Conservation (phyloP, 2,888 invertebrate genomes). For the Agrilus mali region DNA sequence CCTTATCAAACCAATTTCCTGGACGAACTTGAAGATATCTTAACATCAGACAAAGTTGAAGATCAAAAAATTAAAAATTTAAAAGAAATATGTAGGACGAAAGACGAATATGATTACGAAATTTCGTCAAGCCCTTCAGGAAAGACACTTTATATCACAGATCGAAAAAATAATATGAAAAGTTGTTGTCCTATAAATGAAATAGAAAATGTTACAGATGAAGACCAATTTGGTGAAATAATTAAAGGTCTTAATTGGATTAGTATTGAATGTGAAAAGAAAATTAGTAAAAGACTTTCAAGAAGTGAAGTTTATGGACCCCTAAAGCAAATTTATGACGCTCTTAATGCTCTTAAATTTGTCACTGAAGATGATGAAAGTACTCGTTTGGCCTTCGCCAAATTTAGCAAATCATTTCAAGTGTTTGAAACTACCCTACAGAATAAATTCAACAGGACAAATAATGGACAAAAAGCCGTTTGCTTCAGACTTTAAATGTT, state of each 20-base stretch:
- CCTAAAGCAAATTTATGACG: slow-evolving; percentile 29
- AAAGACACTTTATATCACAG: slow-evolving; percentile 19
- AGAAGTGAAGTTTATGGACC: slow-evolving; percentile 22
- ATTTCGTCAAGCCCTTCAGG: slow-evolving; percentile 15
- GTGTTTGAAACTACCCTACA: slow-evolving; percentile 28
- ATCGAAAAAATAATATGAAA: slow-evolving; percentile 18
- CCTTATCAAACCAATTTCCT: slow-evolving; percentile 40
- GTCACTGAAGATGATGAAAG: slow-evolving; percentile 27
- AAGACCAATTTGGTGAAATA: slow-evolving; percentile 20
- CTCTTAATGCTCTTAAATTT: slow-evolving; percentile 24
- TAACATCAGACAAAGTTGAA: slow-evolving; percentile 22
- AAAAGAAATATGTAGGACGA: slow-evolving; percentile 20
- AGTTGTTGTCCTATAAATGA: slow-evolving; percentile 15
- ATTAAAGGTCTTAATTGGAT: slow-evolving; percentile 23
- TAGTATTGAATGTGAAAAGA: slow-evolving; percentile 12
- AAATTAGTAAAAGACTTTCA: slow-evolving; percentile 10
- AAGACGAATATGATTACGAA: slow-evolving; percentile 9
- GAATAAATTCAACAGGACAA: slow-evolving; percentile 19
- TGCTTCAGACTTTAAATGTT: slow-evolving; percentile 21
- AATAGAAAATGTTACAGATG: slow-evolving; percentile 14
- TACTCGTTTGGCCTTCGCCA: slow-evolving; percentile 27
- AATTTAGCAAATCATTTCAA: slow-evolving; percentile 29
- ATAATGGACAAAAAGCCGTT: slow-evolving; percentile 23
- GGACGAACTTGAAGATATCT: slow-evolving; percentile 37
- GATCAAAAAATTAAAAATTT: slow-evolving; percentile 10